Evolutionary conservation across 2,888 invertebrate species (phyloP).

Genomic region (Nasonovia ribisnigri): DNA sequence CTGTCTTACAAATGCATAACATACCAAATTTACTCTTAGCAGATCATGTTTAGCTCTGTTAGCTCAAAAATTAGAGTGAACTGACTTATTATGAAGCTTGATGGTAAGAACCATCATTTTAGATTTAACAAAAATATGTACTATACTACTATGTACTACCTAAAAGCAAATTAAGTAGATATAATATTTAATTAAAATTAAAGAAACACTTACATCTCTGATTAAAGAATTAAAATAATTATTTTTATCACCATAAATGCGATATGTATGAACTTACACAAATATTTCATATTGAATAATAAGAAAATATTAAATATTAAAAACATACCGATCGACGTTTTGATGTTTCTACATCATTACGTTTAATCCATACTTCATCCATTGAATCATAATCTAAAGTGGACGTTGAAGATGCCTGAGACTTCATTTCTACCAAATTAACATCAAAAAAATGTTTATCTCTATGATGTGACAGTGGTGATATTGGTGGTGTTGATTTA

Average conservation of each 20-base stretch:
- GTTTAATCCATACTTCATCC: slow-evolving; percentile 81
- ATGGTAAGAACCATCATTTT: too few relatives aligned
- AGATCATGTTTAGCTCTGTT: too few relatives aligned
- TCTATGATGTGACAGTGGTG: slow-evolving; percentile 75
- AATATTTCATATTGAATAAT: slow-evolving; percentile 1
- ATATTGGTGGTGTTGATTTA: slow-evolving; percentile 66
- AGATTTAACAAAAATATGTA: too few relatives aligned
- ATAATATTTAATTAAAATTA: neutral
- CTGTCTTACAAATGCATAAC: too few relatives aligned
- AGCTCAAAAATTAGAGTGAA: too few relatives aligned
- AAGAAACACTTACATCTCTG: neutral
- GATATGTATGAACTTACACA: neutral
- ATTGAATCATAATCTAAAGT: slow-evolving; percentile 74
- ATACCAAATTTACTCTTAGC: too few relatives aligned
- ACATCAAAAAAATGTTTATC: slow-evolving; percentile 87
- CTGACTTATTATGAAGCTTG: too few relatives aligned
- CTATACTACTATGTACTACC: neutral
- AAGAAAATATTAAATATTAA: neutral
- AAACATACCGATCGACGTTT: slow-evolving; percentile 66
- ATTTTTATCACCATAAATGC: neutral
- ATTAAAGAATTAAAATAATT: neutral
- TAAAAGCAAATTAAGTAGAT: neutral
- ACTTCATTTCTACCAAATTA: slow-evolving; percentile 84
- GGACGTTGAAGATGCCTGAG: slow-evolving; percentile 76
- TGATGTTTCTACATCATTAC: slow-evolving; percentile 69